Percentiles rank a stretch among this genome's conserved stretches.
These are phyloP conservation scores for Lasiurus cinereus DNA, from an alignment of 2,113 vertebrate species.

Conservation along the genomic window DNA sequence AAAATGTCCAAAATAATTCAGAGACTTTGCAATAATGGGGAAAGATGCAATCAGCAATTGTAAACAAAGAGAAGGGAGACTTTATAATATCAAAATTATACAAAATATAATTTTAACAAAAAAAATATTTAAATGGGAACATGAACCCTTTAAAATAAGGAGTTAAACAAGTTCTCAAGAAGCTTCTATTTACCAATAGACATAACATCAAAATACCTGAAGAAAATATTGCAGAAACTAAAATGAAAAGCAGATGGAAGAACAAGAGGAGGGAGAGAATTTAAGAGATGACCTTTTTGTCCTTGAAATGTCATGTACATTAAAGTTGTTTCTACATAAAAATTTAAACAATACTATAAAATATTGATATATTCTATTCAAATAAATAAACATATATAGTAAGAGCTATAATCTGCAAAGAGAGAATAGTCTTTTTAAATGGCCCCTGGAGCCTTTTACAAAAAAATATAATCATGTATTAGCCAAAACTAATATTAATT, in stretches of 20 bases:
- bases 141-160: not conserved
- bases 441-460: not conserved
- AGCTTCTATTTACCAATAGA: not conserved
- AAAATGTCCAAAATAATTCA: slow-evolving; percentile 8
- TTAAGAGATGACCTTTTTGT: not conserved
- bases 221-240: not conserved
- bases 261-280: not conserved
- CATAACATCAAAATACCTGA: not conserved
- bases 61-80: not conserved
- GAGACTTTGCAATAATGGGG: not conserved
- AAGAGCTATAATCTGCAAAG: slow-evolving; percentile 29
- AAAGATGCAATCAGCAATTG: not conserved
- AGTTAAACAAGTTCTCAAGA: not conserved
- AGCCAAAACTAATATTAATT: slow-evolving; percentile 42
- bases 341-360: not conserved
- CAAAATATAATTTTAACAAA: slow-evolving; percentile 14
- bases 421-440: slow-evolving; percentile 27
- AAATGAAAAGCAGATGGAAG: slow-evolving; percentile 24
- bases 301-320: not conserved
- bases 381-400: not conserved
- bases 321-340: not conserved
- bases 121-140: not conserved
- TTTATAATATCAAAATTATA: not conserved
- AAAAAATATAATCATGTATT: slow-evolving; percentile 28
- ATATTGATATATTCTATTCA: slow-evolving; percentile 3